phyloP scores from a whole-genome alignment of 2,888 invertebrate genomes.

The Melolontha melolontha region DNA sequence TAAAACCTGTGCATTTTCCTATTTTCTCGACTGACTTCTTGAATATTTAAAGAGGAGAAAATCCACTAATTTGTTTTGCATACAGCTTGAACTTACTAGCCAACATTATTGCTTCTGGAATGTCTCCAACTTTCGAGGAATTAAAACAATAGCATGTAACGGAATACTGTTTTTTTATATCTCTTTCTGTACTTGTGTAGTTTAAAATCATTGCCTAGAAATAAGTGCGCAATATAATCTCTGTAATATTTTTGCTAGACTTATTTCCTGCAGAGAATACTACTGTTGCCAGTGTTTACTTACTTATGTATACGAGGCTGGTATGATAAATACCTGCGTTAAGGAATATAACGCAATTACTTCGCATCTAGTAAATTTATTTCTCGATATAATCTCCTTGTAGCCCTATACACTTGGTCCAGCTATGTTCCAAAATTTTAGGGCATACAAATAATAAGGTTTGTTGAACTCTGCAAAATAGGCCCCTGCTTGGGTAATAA shows the following conservation, averaged over 20 bases:
- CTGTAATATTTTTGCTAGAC: conserved; percentile 8
- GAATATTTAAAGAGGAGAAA: conserved; percentile 60
- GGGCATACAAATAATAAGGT: no score
- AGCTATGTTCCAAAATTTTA: no score
- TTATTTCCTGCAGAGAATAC: conserved; percentile 13
- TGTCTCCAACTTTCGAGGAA: conserved; percentile 60
- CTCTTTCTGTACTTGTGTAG: conserved; percentile 7
- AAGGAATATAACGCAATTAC: no score
- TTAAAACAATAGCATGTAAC: conserved; percentile 61
- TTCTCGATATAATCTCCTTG: no score
- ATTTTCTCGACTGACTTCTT: conserved; percentile 55
- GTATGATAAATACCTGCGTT: no score
- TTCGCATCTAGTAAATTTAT: no score
- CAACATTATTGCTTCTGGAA: conserved; percentile 61
- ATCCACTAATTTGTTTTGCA: conserved; percentile 62
- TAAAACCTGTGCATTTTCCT: conserved; percentile 41
- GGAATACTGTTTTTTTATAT: conserved; percentile 1
- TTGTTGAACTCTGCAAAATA: no score
- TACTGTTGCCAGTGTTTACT: not conserved
- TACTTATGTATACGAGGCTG: no score
- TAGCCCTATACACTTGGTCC: no score
- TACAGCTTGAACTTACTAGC: conserved; percentile 59
- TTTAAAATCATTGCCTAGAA: conserved; percentile 29
- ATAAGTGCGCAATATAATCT: conserved; percentile 1
- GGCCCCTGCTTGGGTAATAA: no score